Evolutionary conservation across 2,797 vertebrate species (phyloP).

Genomic region (Carduelis carduelis): DNA sequence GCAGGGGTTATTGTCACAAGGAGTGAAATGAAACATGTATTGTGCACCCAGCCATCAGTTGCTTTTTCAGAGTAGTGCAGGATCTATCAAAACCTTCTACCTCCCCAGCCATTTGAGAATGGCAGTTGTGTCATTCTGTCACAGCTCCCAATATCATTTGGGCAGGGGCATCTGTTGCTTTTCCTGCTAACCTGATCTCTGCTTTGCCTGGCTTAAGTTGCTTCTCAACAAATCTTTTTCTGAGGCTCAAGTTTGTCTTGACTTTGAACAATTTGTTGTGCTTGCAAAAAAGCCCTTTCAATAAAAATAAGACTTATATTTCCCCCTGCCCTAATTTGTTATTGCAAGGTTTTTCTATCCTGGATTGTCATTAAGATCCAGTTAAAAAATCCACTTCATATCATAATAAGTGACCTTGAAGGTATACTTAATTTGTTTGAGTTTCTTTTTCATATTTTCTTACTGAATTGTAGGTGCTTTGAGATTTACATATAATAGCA

Average conservation of each 20-base stretch:
- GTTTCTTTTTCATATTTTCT: background rate
- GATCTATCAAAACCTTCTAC: background rate
- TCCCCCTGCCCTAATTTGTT: background rate
- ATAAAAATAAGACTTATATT: background rate
- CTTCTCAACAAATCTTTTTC: background rate
- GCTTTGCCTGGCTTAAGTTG: background rate
- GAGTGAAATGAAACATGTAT: background rate
- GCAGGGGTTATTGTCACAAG: background rate
- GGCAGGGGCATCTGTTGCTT: background rate
- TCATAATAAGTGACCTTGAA: background rate
- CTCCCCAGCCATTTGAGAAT: background rate
- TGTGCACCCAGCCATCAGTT: background rate
- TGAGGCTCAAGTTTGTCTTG: background rate
- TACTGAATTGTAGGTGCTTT: background rate
- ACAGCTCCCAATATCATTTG: background rate
- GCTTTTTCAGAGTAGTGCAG: background rate
- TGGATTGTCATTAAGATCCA: background rate
- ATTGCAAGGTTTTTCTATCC: background rate
- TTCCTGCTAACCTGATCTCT: background rate
- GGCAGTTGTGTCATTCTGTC: background rate
- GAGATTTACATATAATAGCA: background rate
- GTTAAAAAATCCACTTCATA: background rate
- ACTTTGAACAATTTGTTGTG: conserved; percentile 9
- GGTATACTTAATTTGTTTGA: background rate
- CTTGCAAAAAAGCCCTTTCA: background rate